These are phyloP conservation scores for Lamellibrachia columna DNA, from an alignment of 2,888 invertebrate species.

Conservation along the genomic window DNA sequence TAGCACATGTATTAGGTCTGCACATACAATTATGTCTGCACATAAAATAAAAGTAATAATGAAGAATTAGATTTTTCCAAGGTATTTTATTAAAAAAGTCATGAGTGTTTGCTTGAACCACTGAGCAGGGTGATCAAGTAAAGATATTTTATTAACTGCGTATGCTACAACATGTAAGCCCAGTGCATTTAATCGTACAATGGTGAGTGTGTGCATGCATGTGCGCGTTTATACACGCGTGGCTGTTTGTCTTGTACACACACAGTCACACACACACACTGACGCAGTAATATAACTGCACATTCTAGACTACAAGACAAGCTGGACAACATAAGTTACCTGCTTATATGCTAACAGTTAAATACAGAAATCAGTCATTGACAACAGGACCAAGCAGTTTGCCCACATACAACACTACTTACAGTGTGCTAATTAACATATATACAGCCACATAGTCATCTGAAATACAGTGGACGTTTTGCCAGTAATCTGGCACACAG, in stretches of 20 bases:
- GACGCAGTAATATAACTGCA: background rate
- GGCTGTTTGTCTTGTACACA: background rate
- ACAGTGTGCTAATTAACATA: background rate
- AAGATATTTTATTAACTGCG: background rate
- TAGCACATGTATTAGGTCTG: background rate
- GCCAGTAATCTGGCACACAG: background rate
- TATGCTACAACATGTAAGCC: background rate
- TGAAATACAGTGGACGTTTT: background rate
- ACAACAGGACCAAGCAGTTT: background rate
- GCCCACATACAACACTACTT: background rate
- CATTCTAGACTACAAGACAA: background rate
- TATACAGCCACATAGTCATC: background rate
- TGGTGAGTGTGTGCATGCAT: background rate
- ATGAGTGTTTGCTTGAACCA: background rate
- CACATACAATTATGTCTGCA: background rate
- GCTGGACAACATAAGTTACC: background rate
- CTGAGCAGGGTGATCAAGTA: too few species aligned
- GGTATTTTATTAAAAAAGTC: background rate
- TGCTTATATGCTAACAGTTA: background rate
- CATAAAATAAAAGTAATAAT: background rate
- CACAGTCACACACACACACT: background rate
- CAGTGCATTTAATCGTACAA: background rate
- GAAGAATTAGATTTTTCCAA: background rate
- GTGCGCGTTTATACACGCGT: background rate
- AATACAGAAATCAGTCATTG: background rate